Base-by-base conservation (phyloP, 2,888 invertebrate species). In the Clusia tigrina region DNA sequence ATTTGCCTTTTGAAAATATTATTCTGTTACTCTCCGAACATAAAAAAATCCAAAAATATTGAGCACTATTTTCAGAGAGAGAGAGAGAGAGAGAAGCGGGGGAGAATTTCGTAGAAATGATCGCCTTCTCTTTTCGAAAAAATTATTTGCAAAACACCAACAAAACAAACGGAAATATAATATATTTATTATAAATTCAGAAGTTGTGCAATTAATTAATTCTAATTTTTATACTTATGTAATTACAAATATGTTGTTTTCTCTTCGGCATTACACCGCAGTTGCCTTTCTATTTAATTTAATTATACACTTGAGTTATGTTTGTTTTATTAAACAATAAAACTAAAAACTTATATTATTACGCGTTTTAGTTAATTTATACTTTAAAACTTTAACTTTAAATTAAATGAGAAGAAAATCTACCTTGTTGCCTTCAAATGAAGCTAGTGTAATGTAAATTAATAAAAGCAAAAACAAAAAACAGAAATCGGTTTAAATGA, bases 391-490 rank as follows among this genome's bases (percentile, higher is more conserved):
- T 69, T 67, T 42, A 58, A 58, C 46, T 26, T 26, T 51, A 53
- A 54, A 65, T 63, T 58, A 67, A 70, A 42, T 10, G 15, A 10
- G 20, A 56, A 24, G 58, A 22, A 24, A 68, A 76, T 74, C 78
- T 78, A 80, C 79, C 80, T 80, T 79, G 78, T 80, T 79, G 79
- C 80, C 79, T 80, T 80, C 79, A 80, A 79, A 79, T 74, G 80
- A 80, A 80, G 80, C 80, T 80, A 80, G 79, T 78, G 66, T 68
- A 67, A 65, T 57, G 58, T 63, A 62, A 54, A 54, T 24, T 55
- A 56, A 55, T 12, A 51, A 20, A 62, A 58, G 20, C 22, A 58
- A 58, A 63, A 52, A n/a, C n/a, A n/a, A n/a, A n/a, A n/a, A n/a
- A n/a, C n/a, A 53, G 32, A 42, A 42, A 54, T 58, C 38, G 6